phyloP scores from a whole-genome alignment of 2,797 vertebrate genomes.

The Coregonus sp. region DNA sequence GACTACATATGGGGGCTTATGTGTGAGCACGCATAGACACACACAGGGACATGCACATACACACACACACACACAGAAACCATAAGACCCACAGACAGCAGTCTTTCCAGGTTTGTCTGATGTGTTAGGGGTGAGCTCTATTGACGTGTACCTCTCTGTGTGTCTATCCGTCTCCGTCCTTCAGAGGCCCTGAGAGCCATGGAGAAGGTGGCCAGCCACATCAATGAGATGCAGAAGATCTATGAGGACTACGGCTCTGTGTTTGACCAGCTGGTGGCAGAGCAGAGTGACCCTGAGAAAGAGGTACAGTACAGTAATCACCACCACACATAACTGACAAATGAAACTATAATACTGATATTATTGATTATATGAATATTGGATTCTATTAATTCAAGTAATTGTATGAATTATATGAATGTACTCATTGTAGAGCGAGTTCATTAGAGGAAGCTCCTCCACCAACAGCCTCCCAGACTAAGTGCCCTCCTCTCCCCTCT shows the following conservation, averaged over 20 bases:
- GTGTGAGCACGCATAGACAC: background rate
- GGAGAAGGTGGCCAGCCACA: conserved; percentile 95
- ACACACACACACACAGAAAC: too few species aligned
- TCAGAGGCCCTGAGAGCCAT: conserved; percentile 92
- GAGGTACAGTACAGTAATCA: conserved; percentile 72
- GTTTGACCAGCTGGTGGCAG: conserved; percentile 90
- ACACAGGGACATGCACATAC: background rate
- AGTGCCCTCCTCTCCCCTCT: background rate
- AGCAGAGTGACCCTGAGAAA: conserved; percentile 84
- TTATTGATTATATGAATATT: too few species aligned
- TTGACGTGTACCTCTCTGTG: background rate
- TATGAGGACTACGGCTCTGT: conserved; percentile 93
- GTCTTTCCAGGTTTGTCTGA: background rate
- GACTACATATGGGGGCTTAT: background rate
- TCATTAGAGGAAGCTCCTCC: background rate
- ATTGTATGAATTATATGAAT: too few species aligned
- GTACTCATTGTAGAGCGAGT: too few species aligned
- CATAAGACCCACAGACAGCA: too few species aligned
- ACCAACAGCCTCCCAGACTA: background rate
- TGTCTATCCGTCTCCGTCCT: background rate
- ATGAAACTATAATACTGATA: too few species aligned
- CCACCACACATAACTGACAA: too few species aligned
- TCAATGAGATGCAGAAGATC: conserved; percentile 98
- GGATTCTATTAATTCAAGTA: too few species aligned
- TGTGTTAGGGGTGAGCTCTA: background rate